phyloP scores from a whole-genome alignment of 2,113 vertebrate species.

The Odobenus rosmarus region DNA sequence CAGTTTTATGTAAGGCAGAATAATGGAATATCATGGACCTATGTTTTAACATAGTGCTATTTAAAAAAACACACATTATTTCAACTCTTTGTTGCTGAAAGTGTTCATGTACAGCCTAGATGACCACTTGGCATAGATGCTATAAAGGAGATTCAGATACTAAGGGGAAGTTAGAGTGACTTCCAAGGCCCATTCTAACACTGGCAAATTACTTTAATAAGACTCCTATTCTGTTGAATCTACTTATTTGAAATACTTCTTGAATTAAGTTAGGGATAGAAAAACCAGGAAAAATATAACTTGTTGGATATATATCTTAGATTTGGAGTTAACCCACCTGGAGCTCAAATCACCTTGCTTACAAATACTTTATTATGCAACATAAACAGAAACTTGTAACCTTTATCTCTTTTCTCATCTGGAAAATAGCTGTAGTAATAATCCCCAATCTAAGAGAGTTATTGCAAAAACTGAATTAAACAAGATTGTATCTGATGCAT shows the following conservation, averaged over 20 bases:
- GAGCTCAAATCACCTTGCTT: neutral
- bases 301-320: neutral
- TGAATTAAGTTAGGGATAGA: neutral
- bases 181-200: neutral
- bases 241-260: neutral
- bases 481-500: neutral
- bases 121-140: neutral
- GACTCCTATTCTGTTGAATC: neutral
- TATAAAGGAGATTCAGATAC: neutral
- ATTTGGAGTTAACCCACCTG: neutral
- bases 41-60: neutral
- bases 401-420: neutral
- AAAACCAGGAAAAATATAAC: neutral
- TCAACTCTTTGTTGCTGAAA: neutral
- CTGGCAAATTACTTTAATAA: slow-evolving; percentile 4
- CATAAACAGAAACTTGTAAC: neutral
- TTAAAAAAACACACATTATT: neutral
- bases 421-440: neutral
- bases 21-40: neutral
- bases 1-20: neutral
- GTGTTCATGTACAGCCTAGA: neutral
- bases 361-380: neutral
- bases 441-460: neutral
- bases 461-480: neutral
- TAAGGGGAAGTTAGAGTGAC: neutral